A percentile compares a stretch with the other conserved stretches of the same genome.
Conservation (phyloP, 2,888 invertebrate genomes). For the Drosophila tripunctata region DNA sequence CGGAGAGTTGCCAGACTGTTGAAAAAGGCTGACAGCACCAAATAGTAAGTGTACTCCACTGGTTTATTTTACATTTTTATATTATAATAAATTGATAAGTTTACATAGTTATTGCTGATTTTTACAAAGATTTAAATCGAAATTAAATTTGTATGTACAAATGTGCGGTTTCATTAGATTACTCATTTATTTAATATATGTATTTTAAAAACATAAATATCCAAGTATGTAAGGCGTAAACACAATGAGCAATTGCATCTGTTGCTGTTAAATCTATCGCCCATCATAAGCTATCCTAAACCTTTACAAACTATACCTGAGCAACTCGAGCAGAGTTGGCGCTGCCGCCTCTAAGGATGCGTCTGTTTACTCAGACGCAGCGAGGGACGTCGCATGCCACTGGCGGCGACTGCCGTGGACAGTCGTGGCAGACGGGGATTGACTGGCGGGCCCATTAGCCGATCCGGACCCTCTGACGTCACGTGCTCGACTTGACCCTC, state of each 20-base stretch:
- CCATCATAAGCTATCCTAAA: slow-evolving; percentile 26
- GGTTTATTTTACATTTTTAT: background rate
- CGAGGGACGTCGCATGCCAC: slow-evolving; percentile 56
- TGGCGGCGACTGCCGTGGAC: slow-evolving; percentile 44
- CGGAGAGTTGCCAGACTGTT: slow-evolving; percentile 24
- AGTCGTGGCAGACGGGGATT: slow-evolving; percentile 82
- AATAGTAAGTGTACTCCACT: background rate
- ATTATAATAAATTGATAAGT: background rate
- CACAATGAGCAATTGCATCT: slow-evolving; percentile 30
- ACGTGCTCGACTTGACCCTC: slow-evolving; percentile 61
- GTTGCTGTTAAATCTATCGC: background rate
- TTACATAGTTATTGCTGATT: no score
- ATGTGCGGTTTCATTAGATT: slow-evolving; percentile 10
- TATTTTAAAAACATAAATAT: slow-evolving; percentile 22
- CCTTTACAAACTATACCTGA: slow-evolving; percentile 61
- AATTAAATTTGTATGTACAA: no score
- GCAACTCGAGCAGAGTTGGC: slow-evolving; percentile 45
- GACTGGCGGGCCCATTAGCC: slow-evolving; percentile 83
- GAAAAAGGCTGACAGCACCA: background rate
- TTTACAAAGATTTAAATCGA: no score
- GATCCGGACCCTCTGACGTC: slow-evolving; percentile 72
- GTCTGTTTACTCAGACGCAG: slow-evolving; percentile 60
- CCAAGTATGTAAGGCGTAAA: slow-evolving; percentile 8
- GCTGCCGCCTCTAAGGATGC: slow-evolving; percentile 50
- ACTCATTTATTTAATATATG: slow-evolving; percentile 35